Evolutionary conservation across 2,113 vertebrate genomes (phyloP).

Genomic region (Mohoua ochrocephala): DNA sequence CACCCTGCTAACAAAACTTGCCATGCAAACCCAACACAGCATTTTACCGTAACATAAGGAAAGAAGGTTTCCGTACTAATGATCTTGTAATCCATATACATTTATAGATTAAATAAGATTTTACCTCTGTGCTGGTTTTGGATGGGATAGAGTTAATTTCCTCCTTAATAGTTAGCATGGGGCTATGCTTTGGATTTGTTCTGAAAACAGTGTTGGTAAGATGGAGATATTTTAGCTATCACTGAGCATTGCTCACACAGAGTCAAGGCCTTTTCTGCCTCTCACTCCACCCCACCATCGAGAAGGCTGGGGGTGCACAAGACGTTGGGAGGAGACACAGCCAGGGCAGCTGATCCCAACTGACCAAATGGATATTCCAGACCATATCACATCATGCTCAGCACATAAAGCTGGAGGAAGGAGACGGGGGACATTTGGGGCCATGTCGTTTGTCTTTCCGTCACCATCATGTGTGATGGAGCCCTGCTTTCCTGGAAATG

Average conservation of each 20-base stretch:
- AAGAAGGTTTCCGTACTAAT: not conserved
- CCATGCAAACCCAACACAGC: not conserved
- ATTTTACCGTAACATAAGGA: not conserved
- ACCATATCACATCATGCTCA: not conserved
- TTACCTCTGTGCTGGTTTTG: not conserved
- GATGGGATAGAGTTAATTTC: not conserved
- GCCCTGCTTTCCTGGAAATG: not conserved
- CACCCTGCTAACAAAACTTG: not conserved
- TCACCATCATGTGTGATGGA: rapidly evolving
- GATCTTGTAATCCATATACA: not conserved
- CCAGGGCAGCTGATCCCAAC: not conserved
- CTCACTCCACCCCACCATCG: rapidly evolving
- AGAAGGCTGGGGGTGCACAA: not conserved
- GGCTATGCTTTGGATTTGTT: not conserved
- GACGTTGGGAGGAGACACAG: not conserved
- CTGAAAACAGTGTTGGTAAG: not conserved
- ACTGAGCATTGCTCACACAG: rapidly evolving
- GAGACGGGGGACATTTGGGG: not conserved
- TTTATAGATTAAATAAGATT: not conserved
- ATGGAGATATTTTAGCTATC: not conserved
- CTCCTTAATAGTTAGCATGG: not conserved
- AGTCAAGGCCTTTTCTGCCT: not conserved
- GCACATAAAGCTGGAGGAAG: not conserved
- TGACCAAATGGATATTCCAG: not conserved
- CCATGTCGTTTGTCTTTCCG: not conserved